phyloP scores from a whole-genome alignment of 1,140 invertebrate species.

The Dolichoris vasculosae region DNA sequence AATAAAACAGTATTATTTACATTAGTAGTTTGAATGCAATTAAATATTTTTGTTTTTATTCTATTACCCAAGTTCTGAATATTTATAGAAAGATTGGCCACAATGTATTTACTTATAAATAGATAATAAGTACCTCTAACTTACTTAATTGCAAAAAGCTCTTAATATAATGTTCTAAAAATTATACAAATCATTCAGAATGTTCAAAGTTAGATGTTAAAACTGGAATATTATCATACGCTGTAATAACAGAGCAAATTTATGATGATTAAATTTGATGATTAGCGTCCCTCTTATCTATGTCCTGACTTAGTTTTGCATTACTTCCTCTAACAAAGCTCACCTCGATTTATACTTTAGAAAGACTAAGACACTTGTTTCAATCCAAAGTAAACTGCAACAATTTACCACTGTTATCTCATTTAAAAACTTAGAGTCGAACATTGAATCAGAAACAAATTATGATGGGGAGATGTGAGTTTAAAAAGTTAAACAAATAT shows the following conservation, averaged over 20 bases:
- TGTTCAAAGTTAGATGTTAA: neutral
- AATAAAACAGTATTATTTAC: neutral
- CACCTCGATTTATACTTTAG: neutral
- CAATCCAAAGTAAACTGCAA: neutral
- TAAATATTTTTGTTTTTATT: neutral
- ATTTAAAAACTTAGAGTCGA: neutral
- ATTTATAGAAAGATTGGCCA: neutral
- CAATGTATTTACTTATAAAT: neutral
- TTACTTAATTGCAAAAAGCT: neutral
- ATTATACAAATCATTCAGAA: neutral
- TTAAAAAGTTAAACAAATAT: too few relatives aligned
- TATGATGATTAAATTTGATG: slow-evolving; percentile 3
- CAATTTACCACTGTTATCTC: neutral
- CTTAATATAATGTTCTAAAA: neutral
- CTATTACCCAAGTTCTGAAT: neutral
- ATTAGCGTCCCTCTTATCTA: neutral
- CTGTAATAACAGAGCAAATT: neutral
- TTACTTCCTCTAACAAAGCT: neutral
- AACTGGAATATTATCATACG: neutral
- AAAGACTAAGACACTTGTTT: neutral
- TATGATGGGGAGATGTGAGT: too few relatives aligned
- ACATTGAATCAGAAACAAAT: neutral
- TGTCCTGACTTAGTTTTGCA: neutral
- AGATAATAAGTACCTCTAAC: neutral
- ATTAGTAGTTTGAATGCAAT: neutral